Base-by-base conservation (phyloP, 2,797 vertebrate species). In the Prionace glauca region DNA sequence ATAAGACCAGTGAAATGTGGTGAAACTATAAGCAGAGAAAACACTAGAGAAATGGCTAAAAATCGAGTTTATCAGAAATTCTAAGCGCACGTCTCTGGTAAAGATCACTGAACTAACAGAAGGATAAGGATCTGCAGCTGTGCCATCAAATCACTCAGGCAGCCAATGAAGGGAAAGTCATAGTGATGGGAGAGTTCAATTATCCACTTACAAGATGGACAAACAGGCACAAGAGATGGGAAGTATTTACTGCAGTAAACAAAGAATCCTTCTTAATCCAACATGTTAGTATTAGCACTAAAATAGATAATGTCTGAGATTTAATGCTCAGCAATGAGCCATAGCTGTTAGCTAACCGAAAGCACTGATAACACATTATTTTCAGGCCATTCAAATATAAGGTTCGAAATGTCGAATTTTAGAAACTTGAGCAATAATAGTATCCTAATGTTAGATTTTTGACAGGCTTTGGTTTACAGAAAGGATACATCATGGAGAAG, bases 101-200 rank as follows among this genome's bases (percentile, higher is more conserved):
- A 45, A 0, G 81, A 69, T 69, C 90, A 69, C 65, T 69, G 36
- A 92, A 69, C 32, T 20, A 69, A 92, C 65, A 24, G n/a, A 69
- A 36, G n/a, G 90, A 92, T 41, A 92, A 92, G 90, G 90, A 69
- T 92, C 65, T 69, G 90, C 90, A 92, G 62, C 90, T 69, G n/a
- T 92, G 65, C 36, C 69, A 92, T 69, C 65, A 92, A 92, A 92
- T 69, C 65, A 69, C 65, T 41, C 9, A 92, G 22, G 90, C 90
- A 92, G 90, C 90, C 62, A 92, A 69, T 92, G 62, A 69, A 69
- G 11, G 16, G 16, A 69, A 67, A 20, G 32, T 69, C 24, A n/a
- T 8, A 67, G n/a, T 92, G 90, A 92, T 69, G 62, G n/a, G 90
- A 92, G 90, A 67, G 32, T 92, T 92, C n/a, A 92, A 92, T 92